Conservation (phyloP, 2,113 vertebrate genomes). For the Amazona vittata region DNA sequence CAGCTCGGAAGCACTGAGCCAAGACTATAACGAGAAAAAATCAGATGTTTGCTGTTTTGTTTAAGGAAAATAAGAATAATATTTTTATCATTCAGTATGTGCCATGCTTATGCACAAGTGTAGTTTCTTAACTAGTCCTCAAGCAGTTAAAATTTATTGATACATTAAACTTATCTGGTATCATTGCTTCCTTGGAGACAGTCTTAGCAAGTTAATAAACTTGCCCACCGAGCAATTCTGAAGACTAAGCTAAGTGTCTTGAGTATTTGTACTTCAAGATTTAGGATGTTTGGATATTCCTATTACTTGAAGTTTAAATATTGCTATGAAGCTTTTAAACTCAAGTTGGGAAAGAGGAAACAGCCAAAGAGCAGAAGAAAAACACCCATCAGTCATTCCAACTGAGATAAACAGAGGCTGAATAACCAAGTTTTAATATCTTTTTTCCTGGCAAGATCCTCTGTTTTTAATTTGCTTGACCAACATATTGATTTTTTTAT, state of each 20-base stretch:
- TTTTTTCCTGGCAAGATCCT: slow-evolving; percentile 16
- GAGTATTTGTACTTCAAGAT: slow-evolving; percentile 6
- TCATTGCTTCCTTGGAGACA: not conserved
- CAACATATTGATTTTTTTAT: not conserved
- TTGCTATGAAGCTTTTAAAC: slow-evolving; percentile 44
- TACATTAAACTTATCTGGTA: not conserved
- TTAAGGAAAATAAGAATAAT: not conserved
- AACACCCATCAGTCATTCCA: slow-evolving; percentile 53
- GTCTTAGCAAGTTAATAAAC: not conserved
- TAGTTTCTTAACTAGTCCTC: not conserved
- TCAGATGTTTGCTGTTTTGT: not conserved
- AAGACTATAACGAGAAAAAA: not conserved
- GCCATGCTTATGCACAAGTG: not conserved
- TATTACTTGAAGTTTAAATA: slow-evolving; percentile 19
- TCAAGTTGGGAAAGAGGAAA: slow-evolving; percentile 6
- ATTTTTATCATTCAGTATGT: not conserved
- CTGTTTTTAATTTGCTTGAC: slow-evolving; percentile 32
- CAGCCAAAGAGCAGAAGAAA: slow-evolving; percentile 38
- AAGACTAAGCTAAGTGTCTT: not conserved
- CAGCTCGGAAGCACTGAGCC: not conserved
- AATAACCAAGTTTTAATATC: not conserved
- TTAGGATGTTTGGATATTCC: slow-evolving; percentile 28
- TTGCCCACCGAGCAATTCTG: not conserved
- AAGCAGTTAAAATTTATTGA: not conserved
- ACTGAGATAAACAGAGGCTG: slow-evolving; percentile 53